phyloP scores from a whole-genome alignment of 2,797 vertebrate genomes.

The Phoxinus dragarum region DNA sequence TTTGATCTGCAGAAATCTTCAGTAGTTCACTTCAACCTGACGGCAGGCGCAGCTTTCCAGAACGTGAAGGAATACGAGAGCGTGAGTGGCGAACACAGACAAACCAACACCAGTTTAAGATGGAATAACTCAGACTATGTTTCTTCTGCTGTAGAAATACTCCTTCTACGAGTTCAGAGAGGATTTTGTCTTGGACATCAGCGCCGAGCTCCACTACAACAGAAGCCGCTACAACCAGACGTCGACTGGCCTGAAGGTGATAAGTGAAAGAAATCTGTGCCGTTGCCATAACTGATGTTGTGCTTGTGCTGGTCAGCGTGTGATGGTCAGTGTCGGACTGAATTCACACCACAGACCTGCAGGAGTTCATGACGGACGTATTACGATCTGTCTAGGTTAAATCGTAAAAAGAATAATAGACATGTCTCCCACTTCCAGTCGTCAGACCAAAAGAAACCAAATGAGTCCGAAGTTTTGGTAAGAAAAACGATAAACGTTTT shows the following conservation, averaged over 20 bases:
- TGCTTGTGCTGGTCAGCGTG: not conserved
- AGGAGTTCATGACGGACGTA: not conserved
- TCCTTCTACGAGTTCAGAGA: constrained; percentile 18
- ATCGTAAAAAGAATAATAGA: no score
- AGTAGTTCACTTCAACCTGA: not conserved
- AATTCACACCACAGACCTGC: not conserved
- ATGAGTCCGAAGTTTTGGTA: no score
- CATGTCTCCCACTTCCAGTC: no score
- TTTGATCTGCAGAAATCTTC: not conserved
- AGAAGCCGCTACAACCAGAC: constrained; percentile 35
- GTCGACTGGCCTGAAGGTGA: constrained; percentile 17
- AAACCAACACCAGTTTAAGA: not conserved
- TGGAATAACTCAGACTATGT: not conserved
- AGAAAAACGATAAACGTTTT: no score
- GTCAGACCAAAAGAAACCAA: no score
- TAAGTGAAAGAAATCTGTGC: not conserved
- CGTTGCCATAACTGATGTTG: not conserved
- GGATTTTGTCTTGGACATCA: constrained; percentile 6
- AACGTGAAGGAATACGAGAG: not conserved
- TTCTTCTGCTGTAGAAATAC: constrained; percentile 33
- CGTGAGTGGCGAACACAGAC: not conserved
- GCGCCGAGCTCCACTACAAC: constrained; percentile 37
- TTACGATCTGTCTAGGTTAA: no score
- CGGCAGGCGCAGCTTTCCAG: not conserved
- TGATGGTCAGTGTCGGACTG: not conserved